Percentiles rank a stretch among this genome's conserved stretches.
These are phyloP conservation scores for Stenodera caucasica DNA, from an alignment of 2,888 invertebrate genomes.

Conservation along the genomic window DNA sequence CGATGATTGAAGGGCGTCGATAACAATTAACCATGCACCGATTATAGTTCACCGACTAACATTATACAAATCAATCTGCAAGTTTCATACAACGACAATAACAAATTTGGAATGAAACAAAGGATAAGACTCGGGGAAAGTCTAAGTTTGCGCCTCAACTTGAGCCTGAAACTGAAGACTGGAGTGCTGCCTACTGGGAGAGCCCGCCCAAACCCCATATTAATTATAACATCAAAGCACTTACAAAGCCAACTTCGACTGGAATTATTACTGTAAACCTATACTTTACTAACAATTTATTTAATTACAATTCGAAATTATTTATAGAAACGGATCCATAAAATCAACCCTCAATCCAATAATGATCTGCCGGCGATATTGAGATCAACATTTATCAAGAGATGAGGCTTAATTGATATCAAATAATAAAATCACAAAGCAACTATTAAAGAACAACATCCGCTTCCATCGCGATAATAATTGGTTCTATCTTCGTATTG, in stretches of 20 bases:
- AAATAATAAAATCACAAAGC: no score
- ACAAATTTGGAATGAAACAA: neutral
- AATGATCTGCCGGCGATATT: no score
- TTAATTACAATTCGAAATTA: no score
- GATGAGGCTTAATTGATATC: no score
- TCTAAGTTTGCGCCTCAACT: neutral
- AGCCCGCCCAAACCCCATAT: neutral
- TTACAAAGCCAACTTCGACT: neutral
- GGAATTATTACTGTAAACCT: neutral
- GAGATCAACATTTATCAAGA: no score
- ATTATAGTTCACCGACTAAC: no score
- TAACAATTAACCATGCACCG: neutral
- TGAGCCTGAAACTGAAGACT: neutral
- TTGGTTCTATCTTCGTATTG: constrained; percentile 12
- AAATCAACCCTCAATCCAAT: no score
- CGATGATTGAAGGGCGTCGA: neutral
- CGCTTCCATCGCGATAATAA: constrained; percentile 5
- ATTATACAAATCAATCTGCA: neutral
- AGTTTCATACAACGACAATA: neutral
- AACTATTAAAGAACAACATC: neutral
- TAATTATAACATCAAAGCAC: neutral
- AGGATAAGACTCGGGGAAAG: neutral
- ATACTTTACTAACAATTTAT: no score
- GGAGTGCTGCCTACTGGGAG: neutral
- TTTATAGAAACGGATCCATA: no score